Conservation (phyloP, 2,113 vertebrate species). For the zebrafish (Danio rerio) region DNA sequence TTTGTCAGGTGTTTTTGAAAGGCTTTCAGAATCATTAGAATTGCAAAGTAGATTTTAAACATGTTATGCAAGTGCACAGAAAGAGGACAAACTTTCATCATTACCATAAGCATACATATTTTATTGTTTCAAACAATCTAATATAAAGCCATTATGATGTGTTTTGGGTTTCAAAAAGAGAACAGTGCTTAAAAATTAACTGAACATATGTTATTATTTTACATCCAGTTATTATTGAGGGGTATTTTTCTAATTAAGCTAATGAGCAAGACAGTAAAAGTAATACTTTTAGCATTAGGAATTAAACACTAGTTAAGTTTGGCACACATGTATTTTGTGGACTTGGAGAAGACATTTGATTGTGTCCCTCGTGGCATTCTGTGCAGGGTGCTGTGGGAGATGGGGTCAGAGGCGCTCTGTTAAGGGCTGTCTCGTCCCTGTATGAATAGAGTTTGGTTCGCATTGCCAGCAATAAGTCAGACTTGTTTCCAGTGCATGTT, state of each 20-base stretch:
- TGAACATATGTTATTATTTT: not conserved
- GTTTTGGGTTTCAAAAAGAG: not conserved
- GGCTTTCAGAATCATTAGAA: conserved; percentile 22
- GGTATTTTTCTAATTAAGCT: not conserved
- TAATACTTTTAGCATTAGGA: not conserved
- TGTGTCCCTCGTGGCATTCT: too few species aligned
- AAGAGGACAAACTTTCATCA: not conserved
- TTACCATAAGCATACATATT: not conserved
- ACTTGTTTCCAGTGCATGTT: too few species aligned
- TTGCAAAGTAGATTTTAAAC: conserved; percentile 23
- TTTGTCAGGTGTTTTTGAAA: not conserved
- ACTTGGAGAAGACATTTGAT: too few species aligned
- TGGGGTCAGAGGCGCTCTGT: too few species aligned
- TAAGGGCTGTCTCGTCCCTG: too few species aligned
- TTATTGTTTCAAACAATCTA: not conserved
- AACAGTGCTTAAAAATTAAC: not conserved
- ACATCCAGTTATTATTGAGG: not conserved
- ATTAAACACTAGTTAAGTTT: too few species aligned
- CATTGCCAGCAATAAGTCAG: too few species aligned
- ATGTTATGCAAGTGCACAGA: not conserved
- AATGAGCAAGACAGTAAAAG: not conserved
- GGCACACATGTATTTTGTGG: too few species aligned
- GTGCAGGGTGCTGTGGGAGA: too few species aligned
- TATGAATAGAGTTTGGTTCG: too few species aligned
- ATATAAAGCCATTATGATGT: not conserved